These are phyloP conservation scores for Chloroceryle inda DNA, from an alignment of 2,797 vertebrate genomes.

Conservation along the genomic window DNA sequence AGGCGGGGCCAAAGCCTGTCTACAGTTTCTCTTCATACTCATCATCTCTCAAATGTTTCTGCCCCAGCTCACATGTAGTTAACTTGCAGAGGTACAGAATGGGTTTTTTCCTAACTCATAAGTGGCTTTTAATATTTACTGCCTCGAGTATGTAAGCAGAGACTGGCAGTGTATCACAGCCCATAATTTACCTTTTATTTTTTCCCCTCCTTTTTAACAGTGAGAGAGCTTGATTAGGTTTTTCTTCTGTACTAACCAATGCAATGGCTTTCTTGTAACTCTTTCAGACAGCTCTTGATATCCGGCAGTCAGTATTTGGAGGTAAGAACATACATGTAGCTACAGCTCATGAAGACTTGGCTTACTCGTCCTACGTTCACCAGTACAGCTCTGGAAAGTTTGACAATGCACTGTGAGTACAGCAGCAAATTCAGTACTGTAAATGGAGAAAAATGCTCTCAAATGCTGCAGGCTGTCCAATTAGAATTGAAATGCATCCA, in stretches of 20 bases:
- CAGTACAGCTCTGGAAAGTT: constrained; percentile 99
- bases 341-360: constrained; percentile 97
- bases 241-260: not conserved
- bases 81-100: not conserved
- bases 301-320: constrained; percentile 98
- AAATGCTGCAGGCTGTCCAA: not conserved
- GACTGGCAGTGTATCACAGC: not conserved
- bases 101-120: not conserved
- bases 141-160: not conserved
- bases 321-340: constrained; percentile 99
- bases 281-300: constrained; percentile 94
- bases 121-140: not conserved
- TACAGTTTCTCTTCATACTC: not conserved
- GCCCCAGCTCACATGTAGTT: not conserved
- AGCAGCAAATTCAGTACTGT: not conserved
- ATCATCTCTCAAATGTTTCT: not conserved
- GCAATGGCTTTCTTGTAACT: not conserved
- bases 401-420: constrained; percentile 97
- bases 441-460: not conserved
- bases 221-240: fast-evolving
- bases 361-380: constrained; percentile 98
- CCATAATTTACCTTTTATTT: not conserved
- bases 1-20: not conserved
- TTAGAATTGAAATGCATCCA: not conserved
- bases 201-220: not conserved